These are phyloP conservation scores for Phaethon lepturus DNA, from an alignment of 2,113 vertebrate genomes.

Conservation along the genomic window DNA sequence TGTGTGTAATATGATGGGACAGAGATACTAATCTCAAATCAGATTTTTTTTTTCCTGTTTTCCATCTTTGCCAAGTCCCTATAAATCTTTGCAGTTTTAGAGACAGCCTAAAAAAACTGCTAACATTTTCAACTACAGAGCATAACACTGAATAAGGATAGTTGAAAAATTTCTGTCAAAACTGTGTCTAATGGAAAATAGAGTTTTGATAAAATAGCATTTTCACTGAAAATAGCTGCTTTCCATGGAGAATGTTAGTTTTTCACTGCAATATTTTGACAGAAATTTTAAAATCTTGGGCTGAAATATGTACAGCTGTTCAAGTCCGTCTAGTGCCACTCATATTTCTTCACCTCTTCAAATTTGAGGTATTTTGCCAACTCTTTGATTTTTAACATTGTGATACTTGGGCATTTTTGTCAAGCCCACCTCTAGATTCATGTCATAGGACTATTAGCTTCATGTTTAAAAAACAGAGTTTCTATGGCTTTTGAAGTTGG, in stretches of 20 bases:
- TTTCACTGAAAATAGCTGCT: slow-evolving; percentile 48
- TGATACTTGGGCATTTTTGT: slow-evolving; percentile 2
- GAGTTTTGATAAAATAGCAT: slow-evolving; percentile 62
- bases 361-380: slow-evolving; percentile 18
- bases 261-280: slow-evolving; percentile 63
- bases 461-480: neutral
- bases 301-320: slow-evolving; percentile 59
- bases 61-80: slow-evolving; percentile 36
- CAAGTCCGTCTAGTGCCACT: slow-evolving; percentile 49
- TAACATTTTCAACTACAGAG: slow-evolving; percentile 51
- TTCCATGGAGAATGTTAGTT: slow-evolving; percentile 27
- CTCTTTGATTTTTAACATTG: slow-evolving; percentile 1
- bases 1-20: neutral
- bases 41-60: neutral
- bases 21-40: neutral
- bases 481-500: neutral
- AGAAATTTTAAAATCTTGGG: slow-evolving; percentile 56
- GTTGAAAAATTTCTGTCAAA: slow-evolving; percentile 60
- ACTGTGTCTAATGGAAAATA: slow-evolving; percentile 64
- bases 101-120: slow-evolving; percentile 57
- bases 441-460: neutral
- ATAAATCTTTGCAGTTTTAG: slow-evolving; percentile 57
- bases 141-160: slow-evolving; percentile 56
- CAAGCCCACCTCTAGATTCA: neutral
- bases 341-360: slow-evolving; percentile 56